phyloP scores from a whole-genome alignment of 2,113 vertebrate species.

The Casuarius casuarius region DNA sequence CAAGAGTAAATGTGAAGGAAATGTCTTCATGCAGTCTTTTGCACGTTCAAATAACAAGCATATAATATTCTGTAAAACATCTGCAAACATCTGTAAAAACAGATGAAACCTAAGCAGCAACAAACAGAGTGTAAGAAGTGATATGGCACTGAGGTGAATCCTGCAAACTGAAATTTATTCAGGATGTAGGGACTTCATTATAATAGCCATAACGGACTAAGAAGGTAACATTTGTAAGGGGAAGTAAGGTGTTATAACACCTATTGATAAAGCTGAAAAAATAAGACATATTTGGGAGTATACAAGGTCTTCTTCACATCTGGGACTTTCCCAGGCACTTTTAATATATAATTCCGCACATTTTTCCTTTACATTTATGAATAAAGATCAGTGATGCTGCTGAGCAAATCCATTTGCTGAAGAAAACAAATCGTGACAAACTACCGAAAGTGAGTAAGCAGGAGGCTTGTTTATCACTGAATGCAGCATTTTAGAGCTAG shows the following conservation, averaged over 20 bases:
- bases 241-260: neutral
- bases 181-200: neutral
- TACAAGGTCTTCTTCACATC: neutral
- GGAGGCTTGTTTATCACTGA: neutral
- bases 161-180: neutral
- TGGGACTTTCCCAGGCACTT: neutral
- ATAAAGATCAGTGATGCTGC: neutral
- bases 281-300: neutral
- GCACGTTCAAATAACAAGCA: neutral
- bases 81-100: neutral
- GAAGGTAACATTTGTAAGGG: neutral
- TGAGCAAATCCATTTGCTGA: constrained; percentile 11
- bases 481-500: neutral
- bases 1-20: neutral
- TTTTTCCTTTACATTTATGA: neutral
- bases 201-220: neutral
- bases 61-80: neutral
- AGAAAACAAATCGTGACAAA: neutral
- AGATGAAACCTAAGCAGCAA: neutral
- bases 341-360: neutral
- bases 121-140: neutral
- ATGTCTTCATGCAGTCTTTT: neutral
- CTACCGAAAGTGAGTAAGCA: neutral
- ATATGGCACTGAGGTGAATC: neutral
- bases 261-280: neutral